phyloP scores from a whole-genome alignment of 2,797 vertebrate genomes.

The Hemibagrus guttatus region DNA sequence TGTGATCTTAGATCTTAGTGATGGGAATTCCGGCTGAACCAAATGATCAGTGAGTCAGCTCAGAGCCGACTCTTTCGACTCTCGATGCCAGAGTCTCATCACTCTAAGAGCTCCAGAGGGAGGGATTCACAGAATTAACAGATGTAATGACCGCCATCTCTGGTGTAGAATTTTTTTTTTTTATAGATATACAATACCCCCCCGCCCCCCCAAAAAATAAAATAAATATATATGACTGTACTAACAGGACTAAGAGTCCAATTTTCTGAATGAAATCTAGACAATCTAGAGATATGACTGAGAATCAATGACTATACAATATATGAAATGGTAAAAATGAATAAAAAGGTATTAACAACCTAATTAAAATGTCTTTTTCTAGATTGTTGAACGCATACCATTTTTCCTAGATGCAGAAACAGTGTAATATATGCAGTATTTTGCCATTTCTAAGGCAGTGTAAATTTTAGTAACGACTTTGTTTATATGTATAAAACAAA shows the following conservation, averaged over 20 bases:
- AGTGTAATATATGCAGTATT: not conserved
- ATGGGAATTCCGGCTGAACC: not conserved
- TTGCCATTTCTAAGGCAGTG: not conserved
- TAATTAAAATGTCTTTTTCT: not conserved
- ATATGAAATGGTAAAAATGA: not conserved
- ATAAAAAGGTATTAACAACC: not conserved
- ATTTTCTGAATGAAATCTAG: not conserved
- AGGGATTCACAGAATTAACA: not conserved
- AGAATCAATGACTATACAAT: not conserved
- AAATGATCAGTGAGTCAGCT: not conserved
- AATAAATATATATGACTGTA: not conserved
- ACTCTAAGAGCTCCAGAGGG: not conserved
- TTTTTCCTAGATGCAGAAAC: not conserved
- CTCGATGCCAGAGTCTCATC: not conserved
- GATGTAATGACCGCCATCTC: not conserved
- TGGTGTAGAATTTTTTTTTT: not conserved
- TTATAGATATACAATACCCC: not conserved
- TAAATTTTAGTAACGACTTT: not conserved
- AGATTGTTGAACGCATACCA: not conserved
- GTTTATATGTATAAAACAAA: not conserved
- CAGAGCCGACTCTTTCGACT: not conserved
- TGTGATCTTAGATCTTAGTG: conserved; percentile 11
- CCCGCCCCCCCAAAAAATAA: not conserved
- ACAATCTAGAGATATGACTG: not conserved
- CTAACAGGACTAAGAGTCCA: not conserved